Evolutionary conservation across 2,113 vertebrate genomes (phyloP), one percentile per base, ranked within the genome.

Genomic region (Leptodactylus fuscus): DNA sequence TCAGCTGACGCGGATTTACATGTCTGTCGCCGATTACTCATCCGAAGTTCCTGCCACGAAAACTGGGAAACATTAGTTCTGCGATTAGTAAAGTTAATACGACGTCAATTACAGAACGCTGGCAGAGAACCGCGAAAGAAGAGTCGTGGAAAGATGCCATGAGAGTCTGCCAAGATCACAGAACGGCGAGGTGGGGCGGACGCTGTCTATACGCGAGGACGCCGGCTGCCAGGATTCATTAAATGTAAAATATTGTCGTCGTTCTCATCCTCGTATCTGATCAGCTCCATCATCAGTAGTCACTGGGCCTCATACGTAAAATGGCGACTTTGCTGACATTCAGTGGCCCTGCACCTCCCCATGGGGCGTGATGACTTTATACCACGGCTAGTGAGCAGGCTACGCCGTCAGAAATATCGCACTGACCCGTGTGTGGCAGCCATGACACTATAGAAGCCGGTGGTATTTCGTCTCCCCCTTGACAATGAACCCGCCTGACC

Each of bases 1-100:
- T 9, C 41, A 44, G 41, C 51, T 32, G 22, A 10, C 6, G 65
- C 4, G 46, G 60, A 41, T 85, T 79, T 80, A 80, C 75, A 80
- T 38, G 76, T 53, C 62, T 71, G 34, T 73, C 51, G 70, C 46
- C 34, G 38, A 80, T 85, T 70, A 71, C 65, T 80, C 83, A 85
- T 48, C 62, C n/a, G 34, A 48, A 49, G 51, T 18, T 80, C 12
- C 6, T 60, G 83, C 34, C 34, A 70, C n/a, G 11, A 18, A 16
- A 51, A 53, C 34, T n/a, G 51, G 65, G 46, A 55, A 27, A 24
- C 41, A 53, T 18, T 27, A 79, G 32, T 22, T 16, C 46, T 49
- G 22, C 20, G 75, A 80, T 80, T 80, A 85, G 83, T 85, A 85
- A 85, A 85, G 62, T 70, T 78, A 78, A 85, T 85, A 85, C 32